Evolutionary conservation across 35 echinoderm and acorn worm species (phyloP).

Genomic region (Ophioderma brevispina): DNA sequence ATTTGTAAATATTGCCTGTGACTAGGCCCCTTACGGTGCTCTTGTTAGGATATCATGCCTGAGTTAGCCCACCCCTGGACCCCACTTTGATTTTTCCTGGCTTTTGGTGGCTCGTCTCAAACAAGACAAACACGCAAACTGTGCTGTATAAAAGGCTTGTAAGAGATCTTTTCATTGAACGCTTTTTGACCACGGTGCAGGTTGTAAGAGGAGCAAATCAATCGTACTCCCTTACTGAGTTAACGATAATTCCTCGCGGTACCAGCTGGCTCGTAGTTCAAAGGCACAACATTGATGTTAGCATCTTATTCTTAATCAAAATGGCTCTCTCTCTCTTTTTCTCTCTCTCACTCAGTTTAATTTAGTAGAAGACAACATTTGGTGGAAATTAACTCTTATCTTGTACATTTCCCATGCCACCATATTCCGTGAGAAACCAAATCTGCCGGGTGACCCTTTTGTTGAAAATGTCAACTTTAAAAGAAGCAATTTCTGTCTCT

Average conservation of each 20-base stretch:
- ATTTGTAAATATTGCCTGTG: not conserved
- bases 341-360: too few relatives aligned
- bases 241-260: not conserved
- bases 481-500: not conserved
- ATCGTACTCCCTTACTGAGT: not conserved
- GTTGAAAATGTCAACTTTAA: not conserved
- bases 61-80: not conserved
- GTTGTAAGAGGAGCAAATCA: not conserved
- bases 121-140: not conserved
- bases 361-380: too few relatives aligned
- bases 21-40: not conserved
- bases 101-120: not conserved
- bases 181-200: not conserved
- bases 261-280: not conserved
- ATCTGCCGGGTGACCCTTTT: too few relatives aligned
- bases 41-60: not conserved
- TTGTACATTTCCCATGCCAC: too few relatives aligned
- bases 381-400: too few relatives aligned
- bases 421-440: too few relatives aligned
- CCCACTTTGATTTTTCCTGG: not conserved
- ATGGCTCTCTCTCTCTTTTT: too few relatives aligned
- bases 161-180: not conserved
- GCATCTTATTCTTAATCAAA: not conserved
- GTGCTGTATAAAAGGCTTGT: not conserved
- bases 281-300: not conserved